A percentile compares a stretch with the other conserved stretches of the same genome.
Conservation (phyloP, 2,888 invertebrate genomes). For the Strigamia crassipes region DNA sequence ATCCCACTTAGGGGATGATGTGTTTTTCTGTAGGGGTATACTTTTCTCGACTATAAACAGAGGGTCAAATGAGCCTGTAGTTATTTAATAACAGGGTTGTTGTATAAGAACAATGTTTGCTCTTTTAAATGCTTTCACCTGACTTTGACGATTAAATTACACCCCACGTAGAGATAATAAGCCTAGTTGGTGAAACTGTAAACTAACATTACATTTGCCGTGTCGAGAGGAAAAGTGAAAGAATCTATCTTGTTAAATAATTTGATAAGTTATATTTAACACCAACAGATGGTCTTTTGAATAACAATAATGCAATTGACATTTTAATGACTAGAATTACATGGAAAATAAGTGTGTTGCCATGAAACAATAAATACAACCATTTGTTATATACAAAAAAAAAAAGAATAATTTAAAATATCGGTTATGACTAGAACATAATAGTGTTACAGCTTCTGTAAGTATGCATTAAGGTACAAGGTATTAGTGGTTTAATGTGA, state of each 20-base stretch:
- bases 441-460: background rate
- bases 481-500: background rate
- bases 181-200: conserved; percentile 20
- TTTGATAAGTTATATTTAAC: background rate
- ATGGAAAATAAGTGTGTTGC: background rate
- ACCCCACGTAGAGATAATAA: background rate
- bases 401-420: background rate
- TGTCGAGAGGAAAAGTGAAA: background rate
- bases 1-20: background rate
- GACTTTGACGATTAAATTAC: conserved; percentile 22
- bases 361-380: background rate
- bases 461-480: background rate
- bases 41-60: background rate
- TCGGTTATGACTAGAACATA: background rate
- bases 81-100: background rate
- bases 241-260: background rate
- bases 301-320: conserved; percentile 13
- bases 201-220: conserved; percentile 24
- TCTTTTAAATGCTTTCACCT: background rate
- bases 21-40: background rate
- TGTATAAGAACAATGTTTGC: background rate
- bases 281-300: conserved; percentile 7
- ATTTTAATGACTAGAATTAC: conserved; percentile 30
- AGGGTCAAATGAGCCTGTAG: background rate
- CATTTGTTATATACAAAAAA: conserved; percentile 2